Base-by-base conservation (phyloP, 1,140 invertebrate species). In the Megathymus violae region DNA sequence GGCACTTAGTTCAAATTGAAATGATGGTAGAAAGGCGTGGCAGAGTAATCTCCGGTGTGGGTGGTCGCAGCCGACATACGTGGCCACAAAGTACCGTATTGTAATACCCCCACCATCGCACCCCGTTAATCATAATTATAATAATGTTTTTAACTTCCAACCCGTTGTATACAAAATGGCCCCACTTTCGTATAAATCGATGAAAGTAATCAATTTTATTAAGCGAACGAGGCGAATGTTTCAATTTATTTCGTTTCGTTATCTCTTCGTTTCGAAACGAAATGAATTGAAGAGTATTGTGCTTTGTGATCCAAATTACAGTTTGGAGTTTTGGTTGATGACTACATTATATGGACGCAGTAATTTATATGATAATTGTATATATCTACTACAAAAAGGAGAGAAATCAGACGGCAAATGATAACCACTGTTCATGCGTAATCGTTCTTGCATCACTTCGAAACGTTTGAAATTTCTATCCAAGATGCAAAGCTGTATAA, bases 11-110 rank as follows among this genome's bases (percentile, higher is more conserved):
- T 71, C 46, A 80, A 76, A 79, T 85, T 79, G 75, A 76, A 74
- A 68, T 11, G 73, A 72, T 79, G 75, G 74, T 69, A 51, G 46
- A 59, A 52, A 67, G 83, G 83, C 80, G 83, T 76, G 78, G 74
- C 68, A 34, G 44, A 11, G 61, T 74, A 80, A 84, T 78, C 69
- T 70, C 67, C 68, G 34, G 62, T 64, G 52, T 88, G 83, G 83
- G 85, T 88, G 85, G 83, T 83, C 85, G 16, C 2, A 14, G 4
- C 22, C 22, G 62, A 67, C 68, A 44, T 70, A 72, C 46, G 73
- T 77, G 62, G 51, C 67, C 68, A 78, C 79, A 77, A 76, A 69
- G 79, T 69, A 76, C 16, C 27, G 10, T 16, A 59, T 31, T 31
- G 27, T 19, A 11, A 25, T 16, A n/a, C 25, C n/a, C 19, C 19